Evolutionary conservation across 2,888 invertebrate genomes (phyloP).

Genomic region (Drosophila robusta): DNA sequence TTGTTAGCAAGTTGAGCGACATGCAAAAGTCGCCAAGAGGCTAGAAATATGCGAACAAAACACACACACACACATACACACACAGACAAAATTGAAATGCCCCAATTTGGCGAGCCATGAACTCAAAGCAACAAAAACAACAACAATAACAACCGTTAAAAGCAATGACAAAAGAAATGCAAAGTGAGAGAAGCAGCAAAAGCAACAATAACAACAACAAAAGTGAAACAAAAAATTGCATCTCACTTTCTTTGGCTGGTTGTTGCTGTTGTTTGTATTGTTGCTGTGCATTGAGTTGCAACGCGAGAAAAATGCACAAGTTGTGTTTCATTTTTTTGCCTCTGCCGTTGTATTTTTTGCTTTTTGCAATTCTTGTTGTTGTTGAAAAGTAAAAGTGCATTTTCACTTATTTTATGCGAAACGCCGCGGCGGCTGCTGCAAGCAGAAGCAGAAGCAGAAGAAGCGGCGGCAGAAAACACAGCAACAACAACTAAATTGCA

Average conservation of each 20-base stretch:
- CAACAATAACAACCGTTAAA: conserved; percentile 55
- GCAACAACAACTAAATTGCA: conserved; percentile 65
- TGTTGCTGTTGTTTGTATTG: conserved; percentile 35
- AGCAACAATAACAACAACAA: conserved; percentile 17
- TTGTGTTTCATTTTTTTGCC: conserved; percentile 35
- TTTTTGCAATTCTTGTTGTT: conserved; percentile 34
- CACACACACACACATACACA: conserved; percentile 23
- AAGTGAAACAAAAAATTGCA: conserved; percentile 68
- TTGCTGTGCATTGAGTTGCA: conserved; percentile 64
- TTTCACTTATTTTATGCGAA: conserved; percentile 83
- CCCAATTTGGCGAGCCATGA: conserved; percentile 78
- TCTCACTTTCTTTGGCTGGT: conserved; percentile 79
- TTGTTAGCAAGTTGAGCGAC: conserved; percentile 57
- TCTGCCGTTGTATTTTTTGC: conserved; percentile 8
- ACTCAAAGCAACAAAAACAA: conserved; percentile 64
- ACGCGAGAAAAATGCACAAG: conserved; percentile 65
- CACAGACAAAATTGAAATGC: conserved; percentile 57
- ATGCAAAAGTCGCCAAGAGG: conserved; percentile 51
- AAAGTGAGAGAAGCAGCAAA: conserved; percentile 42
- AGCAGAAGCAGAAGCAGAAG: conserved; percentile 29
- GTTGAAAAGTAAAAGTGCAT: conserved; percentile 84
- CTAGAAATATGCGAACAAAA: conserved; percentile 32
- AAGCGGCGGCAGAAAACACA: conserved; percentile 22
- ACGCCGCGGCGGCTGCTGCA: conserved; percentile 45
- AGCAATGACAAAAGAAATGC: conserved; percentile 69